phyloP scores from a whole-genome alignment of 2,797 vertebrate species.

The Otolemur crassicaudatus region DNA sequence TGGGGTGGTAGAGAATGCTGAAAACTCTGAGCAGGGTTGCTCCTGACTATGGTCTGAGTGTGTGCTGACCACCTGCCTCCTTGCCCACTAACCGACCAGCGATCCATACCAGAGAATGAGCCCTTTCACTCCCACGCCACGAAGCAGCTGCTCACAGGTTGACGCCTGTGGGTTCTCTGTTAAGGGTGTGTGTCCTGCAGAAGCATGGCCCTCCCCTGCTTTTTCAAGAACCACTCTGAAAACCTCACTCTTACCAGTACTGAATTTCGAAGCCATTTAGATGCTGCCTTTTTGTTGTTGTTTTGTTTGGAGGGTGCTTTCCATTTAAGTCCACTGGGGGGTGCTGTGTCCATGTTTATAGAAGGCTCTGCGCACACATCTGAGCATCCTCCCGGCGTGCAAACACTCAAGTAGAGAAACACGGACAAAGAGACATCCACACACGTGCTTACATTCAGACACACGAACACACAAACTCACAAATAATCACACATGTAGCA shows the following conservation, averaged over 20 bases:
- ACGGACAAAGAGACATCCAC: constrained; percentile 67
- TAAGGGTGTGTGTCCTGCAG: background rate
- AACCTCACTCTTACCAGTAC: background rate
- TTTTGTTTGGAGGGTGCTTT: background rate
- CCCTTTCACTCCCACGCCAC: background rate
- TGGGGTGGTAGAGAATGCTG: background rate
- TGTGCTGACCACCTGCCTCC: background rate
- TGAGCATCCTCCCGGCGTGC: background rate
- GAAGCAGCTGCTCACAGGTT: background rate
- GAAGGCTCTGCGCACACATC: background rate
- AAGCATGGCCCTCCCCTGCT: background rate
- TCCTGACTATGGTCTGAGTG: background rate
- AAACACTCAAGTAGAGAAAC: constrained; percentile 18
- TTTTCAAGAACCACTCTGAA: background rate
- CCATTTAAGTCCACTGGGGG: constrained; percentile 69
- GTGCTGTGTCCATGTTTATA: constrained; percentile 65
- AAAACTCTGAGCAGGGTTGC: background rate
- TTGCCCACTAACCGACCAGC: background rate
- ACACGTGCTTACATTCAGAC: constrained; percentile 29
- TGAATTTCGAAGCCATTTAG: background rate
- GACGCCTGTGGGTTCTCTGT: background rate
- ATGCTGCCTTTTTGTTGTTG: background rate
- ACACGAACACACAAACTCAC: background rate
- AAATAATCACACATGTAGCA: background rate
- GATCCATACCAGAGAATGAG: background rate